These are phyloP conservation scores for Brachionus angularis DNA, from an alignment of 1,140 invertebrate species.

Conservation along the genomic window DNA sequence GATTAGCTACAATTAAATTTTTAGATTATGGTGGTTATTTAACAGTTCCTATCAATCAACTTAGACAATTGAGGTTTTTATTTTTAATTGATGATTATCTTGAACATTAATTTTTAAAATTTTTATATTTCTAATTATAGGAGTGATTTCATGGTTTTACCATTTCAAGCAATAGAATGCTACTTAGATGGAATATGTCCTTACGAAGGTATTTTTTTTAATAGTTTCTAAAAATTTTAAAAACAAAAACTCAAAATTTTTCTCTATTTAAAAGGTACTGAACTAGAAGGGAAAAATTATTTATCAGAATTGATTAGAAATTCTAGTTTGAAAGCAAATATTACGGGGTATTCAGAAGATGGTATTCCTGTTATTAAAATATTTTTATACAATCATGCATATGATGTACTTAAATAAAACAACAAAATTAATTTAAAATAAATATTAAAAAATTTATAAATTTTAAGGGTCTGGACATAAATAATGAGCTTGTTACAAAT, in stretches of 20 bases:
- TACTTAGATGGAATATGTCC: constrained; percentile 81
- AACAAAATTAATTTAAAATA: too few species aligned
- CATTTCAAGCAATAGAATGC: constrained; percentile 92
- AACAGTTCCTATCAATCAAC: constrained; percentile 66
- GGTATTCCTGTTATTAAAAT: neutral
- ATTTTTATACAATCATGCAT: constrained; percentile 24
- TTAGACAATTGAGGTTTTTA: constrained; percentile 71
- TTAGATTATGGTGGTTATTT: constrained; percentile 90
- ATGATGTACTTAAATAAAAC: too few species aligned
- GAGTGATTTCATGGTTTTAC: constrained; percentile 81
- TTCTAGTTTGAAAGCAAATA: constrained; percentile 14
- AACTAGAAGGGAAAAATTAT: constrained; percentile 62
- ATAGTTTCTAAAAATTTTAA: constrained; percentile 45
- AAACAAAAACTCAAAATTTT: constrained; percentile 52
- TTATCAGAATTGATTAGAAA: constrained; percentile 3
- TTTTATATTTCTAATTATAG: constrained; percentile 51
- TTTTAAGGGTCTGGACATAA: too few species aligned
- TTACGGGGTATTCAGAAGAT: neutral
- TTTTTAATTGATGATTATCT: neutral
- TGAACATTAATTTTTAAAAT: neutral
- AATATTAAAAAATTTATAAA: too few species aligned
- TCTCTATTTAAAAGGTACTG: constrained; percentile 46
- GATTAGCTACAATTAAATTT: constrained; percentile 67
- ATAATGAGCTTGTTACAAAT: too few species aligned
- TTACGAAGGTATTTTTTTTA: constrained; percentile 65